Evolutionary conservation across 2,888 invertebrate genomes (phyloP).

Genomic region (Candidula unifasciata): DNA sequence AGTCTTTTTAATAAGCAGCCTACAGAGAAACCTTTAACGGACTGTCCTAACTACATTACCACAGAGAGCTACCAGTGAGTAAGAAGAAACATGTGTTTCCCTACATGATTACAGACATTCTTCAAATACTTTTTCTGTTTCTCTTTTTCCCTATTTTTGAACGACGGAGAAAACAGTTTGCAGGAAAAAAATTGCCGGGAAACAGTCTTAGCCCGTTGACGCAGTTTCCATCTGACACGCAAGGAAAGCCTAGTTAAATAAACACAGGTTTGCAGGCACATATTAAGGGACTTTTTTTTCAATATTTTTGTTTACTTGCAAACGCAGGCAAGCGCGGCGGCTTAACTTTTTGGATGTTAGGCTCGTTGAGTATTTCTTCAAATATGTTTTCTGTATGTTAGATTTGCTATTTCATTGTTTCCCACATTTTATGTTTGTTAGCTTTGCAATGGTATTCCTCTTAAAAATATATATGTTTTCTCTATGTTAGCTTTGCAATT

Average conservation of each 20-base stretch:
- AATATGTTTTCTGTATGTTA: too few species aligned
- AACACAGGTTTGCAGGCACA: not conserved
- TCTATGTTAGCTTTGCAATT: too few species aligned
- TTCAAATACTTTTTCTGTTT: not conserved
- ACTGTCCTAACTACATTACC: constrained; percentile 12
- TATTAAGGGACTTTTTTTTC: not conserved
- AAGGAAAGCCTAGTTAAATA: not conserved
- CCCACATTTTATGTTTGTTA: too few species aligned
- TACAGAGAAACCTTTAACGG: not conserved
- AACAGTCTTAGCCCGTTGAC: not conserved
- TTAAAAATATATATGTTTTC: too few species aligned
- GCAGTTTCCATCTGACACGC: not conserved
- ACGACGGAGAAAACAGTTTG: not conserved
- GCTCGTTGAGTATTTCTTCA: too few species aligned
- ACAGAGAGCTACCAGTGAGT: not conserved
- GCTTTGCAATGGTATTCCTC: too few species aligned
- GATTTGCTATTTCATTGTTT: too few species aligned
- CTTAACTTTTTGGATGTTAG: too few species aligned
- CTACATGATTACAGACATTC: constrained; percentile 18
- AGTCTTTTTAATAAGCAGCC: too few species aligned
- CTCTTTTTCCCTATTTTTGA: not conserved
- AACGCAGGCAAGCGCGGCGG: not conserved
- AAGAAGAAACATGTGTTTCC: not conserved
- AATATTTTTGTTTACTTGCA: not conserved
- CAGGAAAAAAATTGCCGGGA: not conserved